Base-by-base conservation (phyloP, 2,888 invertebrate species). In the Drosophila planitibia region DNA sequence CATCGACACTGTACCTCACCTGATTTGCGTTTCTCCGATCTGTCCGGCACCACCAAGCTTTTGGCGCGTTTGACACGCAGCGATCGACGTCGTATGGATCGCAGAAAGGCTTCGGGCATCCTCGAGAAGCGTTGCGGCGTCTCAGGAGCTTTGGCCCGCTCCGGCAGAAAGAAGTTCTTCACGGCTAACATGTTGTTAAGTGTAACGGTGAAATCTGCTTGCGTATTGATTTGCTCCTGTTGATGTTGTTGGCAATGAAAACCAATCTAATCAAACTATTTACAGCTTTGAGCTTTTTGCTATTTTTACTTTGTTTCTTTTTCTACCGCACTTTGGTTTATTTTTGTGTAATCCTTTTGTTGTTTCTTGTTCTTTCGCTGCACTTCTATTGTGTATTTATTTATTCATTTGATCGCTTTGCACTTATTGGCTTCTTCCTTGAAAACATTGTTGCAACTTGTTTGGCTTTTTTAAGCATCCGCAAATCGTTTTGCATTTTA, bases 1-100 rank as follows among this genome's bases (percentile, higher is more conserved):
- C 76, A 73, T 81, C 89, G 86, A 86, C 89, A 86, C 86, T 86
- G 89, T 86, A 86, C 86, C 86, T 86, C 95, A 97, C 96, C 96
- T 93, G 96, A 96, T 94, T 97, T 97, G 91, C 96, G 94, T 93
- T 96, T 97, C 93, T 96, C 96, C 95, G 95, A 77, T 96, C 95
- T 68, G 92, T 96, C 95, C 65, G 93, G 91, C 52, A 96, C 94
- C 35, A 96, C 96, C 86, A 96, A 94, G 71, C 96, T 96, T 93
- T 96, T 96, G 83, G 96, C 96, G 89, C 96, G 95, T 93, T 96
- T 96, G 49, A 96, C 96, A 76, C 96, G 94, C 83, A 96, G 93
- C 35, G 96, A 96, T 81, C 96, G 94, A 75, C 96, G 94, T 77
- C 96, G 94, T 87, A 96, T 95, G 68, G 96, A 96, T 82, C 96